Evolutionary conservation across 2,888 invertebrate genomes (phyloP), one percentile per base, ranked within the genome.

Genomic region (Volucella inanis): DNA sequence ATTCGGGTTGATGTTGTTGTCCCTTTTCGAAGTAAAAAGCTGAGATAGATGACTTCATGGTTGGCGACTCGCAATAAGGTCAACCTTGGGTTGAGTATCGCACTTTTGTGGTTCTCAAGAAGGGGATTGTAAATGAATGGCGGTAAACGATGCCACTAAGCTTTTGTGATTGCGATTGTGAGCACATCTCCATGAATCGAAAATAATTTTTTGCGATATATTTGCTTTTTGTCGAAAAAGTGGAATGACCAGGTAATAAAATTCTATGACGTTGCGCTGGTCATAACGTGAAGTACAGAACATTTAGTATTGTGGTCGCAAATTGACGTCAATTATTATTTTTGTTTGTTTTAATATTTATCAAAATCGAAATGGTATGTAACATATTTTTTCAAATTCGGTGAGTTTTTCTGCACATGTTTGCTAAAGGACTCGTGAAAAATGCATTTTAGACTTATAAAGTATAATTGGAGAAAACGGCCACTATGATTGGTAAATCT

Each of bases 191-290:
- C 11, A 8, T 22, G 52, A 31, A 2, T 18, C 18, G 8, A 22
- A 52, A 1, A 31, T 38, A 15, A 4, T 55, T 1, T 38, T 55
- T 39, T 14, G 8, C 14, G n/a, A 9, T 38, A 9, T 38, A 9
- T 4, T 50, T 9, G 14, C n/a, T 39, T 38, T n/a, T n/a, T 54
- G 39, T 14, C 18, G n/a, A 45, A 45, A n/a, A 45, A 61, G 45
- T 61, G 45, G 61, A 61, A 61, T 61, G 61, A 31, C 61, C n/a
- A 61, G 47, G 31, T 31, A 61, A 61, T 45, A 45, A 14, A 61
- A 39, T 70, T 70, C 57, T 11, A 70, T 70, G 70, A 70, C 70
- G 70, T 70, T 9, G 6, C 31, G 15, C 39, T 57, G 70, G n/a
- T 49, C 47, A 70, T 59, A 70, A 39, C 49, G 57, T 59, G 49